Conservation (phyloP, 2,113 vertebrate genomes). For the Triplophysa siluroides region DNA sequence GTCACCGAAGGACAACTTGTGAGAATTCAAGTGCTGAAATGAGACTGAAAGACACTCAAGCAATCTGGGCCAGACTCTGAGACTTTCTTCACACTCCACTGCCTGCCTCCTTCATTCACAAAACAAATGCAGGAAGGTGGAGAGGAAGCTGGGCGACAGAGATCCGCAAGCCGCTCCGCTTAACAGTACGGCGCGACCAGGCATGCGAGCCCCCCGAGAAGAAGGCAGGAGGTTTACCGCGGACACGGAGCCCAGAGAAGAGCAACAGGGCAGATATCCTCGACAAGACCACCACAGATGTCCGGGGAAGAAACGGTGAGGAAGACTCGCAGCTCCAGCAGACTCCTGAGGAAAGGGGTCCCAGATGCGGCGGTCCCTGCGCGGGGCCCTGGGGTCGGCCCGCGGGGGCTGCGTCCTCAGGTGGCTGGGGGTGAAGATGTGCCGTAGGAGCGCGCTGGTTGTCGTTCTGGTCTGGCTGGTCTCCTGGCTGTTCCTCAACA, state of each 20-base stretch:
- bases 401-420: slow-evolving; percentile 63
- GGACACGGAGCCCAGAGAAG: slow-evolving; percentile 5
- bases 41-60: slow-evolving; percentile 25
- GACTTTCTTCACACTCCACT: slow-evolving; percentile 9
- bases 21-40: background rate
- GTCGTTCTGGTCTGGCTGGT: slow-evolving; percentile 81
- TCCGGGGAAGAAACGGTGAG: slow-evolving; percentile 20
- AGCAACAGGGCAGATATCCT: slow-evolving; percentile 22
- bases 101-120: slow-evolving; percentile 29
- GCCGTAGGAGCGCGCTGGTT: slow-evolving; percentile 74
- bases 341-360: background rate
- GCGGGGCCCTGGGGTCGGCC: slow-evolving; percentile 35
- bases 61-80: slow-evolving; percentile 16
- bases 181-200: background rate
- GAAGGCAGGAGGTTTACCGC: slow-evolving; percentile 34
- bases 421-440: slow-evolving; percentile 72
- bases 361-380: slow-evolving; percentile 30
- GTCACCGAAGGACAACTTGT: background rate
- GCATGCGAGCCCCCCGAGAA: slow-evolving; percentile 20
- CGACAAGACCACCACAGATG: slow-evolving; percentile 28
- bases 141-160: slow-evolving; percentile 33
- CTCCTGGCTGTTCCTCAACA: slow-evolving; percentile 81
- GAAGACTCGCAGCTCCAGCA: slow-evolving; percentile 13
- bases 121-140: slow-evolving; percentile 18
- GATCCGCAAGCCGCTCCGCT: background rate